A percentile compares a stretch with the other conserved stretches of the same genome.
These are phyloP conservation scores for Lichenostomus cassidix DNA, from an alignment of 2,113 vertebrate genomes.

Conservation along the genomic window DNA sequence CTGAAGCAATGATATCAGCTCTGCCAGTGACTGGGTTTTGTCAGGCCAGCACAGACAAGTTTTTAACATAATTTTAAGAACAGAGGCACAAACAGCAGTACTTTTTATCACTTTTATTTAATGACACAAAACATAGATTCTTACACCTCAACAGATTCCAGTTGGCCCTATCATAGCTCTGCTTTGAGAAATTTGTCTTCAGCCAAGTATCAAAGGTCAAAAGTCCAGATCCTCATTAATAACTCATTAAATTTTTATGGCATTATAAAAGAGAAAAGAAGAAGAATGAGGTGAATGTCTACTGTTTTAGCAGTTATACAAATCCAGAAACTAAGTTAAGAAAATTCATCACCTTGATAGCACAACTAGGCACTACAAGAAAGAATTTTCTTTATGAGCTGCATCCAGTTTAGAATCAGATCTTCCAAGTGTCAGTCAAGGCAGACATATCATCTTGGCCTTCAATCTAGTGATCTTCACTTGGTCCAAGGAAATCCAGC, in stretches of 20 bases:
- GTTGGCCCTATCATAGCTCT: not conserved
- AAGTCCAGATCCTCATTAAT: constrained; percentile 11
- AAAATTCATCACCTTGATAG: not conserved
- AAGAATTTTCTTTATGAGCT: constrained; percentile 57
- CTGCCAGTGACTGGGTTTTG: not conserved
- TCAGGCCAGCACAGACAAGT: not conserved
- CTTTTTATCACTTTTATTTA: not conserved
- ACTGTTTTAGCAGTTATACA: not conserved
- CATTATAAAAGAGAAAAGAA: not conserved
- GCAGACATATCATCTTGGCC: constrained; percentile 43
- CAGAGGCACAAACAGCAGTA: not conserved
- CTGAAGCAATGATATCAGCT: not conserved
- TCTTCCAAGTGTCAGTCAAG: constrained; percentile 56
- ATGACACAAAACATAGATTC: not conserved
- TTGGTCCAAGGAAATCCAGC: constrained; percentile 56
- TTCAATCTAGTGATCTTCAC: constrained; percentile 65
- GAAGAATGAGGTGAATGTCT: not conserved
- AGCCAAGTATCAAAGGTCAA: not conserved
- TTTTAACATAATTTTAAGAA: not conserved
- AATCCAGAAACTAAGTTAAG: not conserved
- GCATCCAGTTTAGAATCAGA: constrained; percentile 45
- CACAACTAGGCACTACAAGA: not conserved
- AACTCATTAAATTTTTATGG: not conserved
- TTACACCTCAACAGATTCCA: not conserved
- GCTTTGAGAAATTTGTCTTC: not conserved